A percentile compares a stretch with the other conserved stretches of the same genome.
Evolutionary conservation across 1,140 invertebrate genomes (phyloP).

Genomic region (Drosophila chauvacae): DNA sequence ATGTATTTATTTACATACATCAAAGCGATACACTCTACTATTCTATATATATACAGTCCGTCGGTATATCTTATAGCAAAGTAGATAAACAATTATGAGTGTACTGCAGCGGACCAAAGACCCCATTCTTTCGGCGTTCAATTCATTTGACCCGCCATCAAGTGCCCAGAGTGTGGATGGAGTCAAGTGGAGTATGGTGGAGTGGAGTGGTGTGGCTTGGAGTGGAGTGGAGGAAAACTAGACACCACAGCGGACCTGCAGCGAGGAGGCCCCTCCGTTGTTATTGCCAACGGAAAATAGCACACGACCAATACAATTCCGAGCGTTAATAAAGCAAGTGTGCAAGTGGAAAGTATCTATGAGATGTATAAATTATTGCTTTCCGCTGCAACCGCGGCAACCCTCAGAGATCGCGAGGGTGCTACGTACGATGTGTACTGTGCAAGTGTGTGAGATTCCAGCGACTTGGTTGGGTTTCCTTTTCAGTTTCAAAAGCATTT

Average conservation of each 20-base stretch:
- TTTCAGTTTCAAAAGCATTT: constrained; percentile 41
- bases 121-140: constrained; percentile 45
- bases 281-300: constrained; percentile 61
- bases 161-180: constrained; percentile 19
- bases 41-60: background rate
- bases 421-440: background rate
- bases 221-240: constrained; percentile 8
- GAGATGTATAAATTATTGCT: constrained; percentile 68
- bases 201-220: constrained; percentile 7
- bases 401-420: constrained; percentile 30
- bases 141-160: constrained; percentile 70
- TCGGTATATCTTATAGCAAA: constrained; percentile 38
- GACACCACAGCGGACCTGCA: background rate
- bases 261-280: background rate
- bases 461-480: constrained; percentile 1
- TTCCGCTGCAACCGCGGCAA: constrained; percentile 14
- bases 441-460: constrained; percentile 1
- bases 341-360: constrained; percentile 60
- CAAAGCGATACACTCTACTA: constrained; percentile 2
- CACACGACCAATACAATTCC: constrained; percentile 56
- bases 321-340: constrained; percentile 61
- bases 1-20: constrained; percentile 18
- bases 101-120: constrained; percentile 52
- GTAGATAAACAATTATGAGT: constrained; percentile 79
- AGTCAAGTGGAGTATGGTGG: constrained; percentile 20